phyloP scores from a whole-genome alignment of 1,140 invertebrate genomes.

The Nylanderia fulva region DNA sequence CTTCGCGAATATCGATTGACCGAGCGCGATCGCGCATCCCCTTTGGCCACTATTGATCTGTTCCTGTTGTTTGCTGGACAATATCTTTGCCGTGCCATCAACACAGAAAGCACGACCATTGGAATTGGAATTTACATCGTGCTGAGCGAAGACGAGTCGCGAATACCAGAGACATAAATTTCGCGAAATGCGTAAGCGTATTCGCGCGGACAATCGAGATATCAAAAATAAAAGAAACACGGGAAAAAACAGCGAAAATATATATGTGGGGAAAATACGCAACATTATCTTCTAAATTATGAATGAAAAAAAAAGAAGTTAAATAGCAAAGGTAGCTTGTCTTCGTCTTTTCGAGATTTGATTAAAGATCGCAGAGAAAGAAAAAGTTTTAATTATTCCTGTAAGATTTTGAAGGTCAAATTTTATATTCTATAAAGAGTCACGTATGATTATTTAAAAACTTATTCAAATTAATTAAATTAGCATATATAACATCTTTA shows the following conservation, averaged over 20 bases:
- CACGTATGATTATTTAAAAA: constrained; percentile 18
- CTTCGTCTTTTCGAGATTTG: not conserved
- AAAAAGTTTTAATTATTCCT: not conserved
- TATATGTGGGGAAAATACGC: not conserved
- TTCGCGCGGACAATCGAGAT: constrained; percentile 9
- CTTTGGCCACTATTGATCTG: not conserved
- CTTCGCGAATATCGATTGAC: not conserved
- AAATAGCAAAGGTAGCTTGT: not conserved
- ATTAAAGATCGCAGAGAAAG: not conserved
- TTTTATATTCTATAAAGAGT: constrained; percentile 1
- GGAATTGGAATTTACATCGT: constrained; percentile 57
- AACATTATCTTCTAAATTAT: constrained; percentile 26
- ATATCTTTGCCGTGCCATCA: constrained; percentile 37
- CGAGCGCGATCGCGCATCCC: not conserved
- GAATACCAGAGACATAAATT: constrained; percentile 63
- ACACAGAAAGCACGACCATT: constrained; percentile 1
- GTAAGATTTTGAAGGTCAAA: not conserved
- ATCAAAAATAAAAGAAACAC: not conserved
- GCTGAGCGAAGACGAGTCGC: constrained; percentile 54
- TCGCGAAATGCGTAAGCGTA: constrained; percentile 23
- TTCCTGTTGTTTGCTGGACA: not conserved
- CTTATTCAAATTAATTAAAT: constrained; percentile 11
- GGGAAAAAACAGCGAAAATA: constrained; percentile 6
- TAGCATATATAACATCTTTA: not conserved
- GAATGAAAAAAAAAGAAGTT: constrained; percentile 48